These are phyloP conservation scores for Ophiodon elongatus DNA, from an alignment of 2,113 vertebrate genomes.

Conservation along the genomic window DNA sequence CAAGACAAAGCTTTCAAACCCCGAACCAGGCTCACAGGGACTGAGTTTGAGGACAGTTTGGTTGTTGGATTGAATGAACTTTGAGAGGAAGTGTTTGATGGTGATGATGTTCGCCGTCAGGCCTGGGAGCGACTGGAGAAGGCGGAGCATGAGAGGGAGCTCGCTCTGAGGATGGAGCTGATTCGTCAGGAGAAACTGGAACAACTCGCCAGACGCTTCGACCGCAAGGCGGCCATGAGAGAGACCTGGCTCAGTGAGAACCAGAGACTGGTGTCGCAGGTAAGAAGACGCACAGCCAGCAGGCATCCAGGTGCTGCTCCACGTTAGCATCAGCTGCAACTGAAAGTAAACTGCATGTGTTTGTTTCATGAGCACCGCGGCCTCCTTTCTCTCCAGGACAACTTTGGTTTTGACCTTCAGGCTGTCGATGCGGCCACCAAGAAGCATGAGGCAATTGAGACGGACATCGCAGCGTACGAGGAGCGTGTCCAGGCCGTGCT, in stretches of 20 bases:
- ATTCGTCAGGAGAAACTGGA: constrained; percentile 99
- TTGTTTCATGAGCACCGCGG: neutral
- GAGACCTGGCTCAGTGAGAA: constrained; percentile 99
- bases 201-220: constrained; percentile 95
- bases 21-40: too few relatives aligned
- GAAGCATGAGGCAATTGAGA: constrained; percentile 97
- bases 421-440: constrained; percentile 88
- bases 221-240: constrained; percentile 98
- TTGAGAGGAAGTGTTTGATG: neutral
- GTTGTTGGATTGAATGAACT: too few relatives aligned
- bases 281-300: constrained; percentile 42
- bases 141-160: constrained; percentile 96
- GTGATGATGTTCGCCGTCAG: constrained; percentile 66
- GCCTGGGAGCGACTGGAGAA: constrained; percentile 99
- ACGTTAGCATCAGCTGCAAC: neutral
- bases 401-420: constrained; percentile 74
- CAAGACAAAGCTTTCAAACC: too few relatives aligned
- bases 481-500: constrained; percentile 96
- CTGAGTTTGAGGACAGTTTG: neutral
- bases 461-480: constrained; percentile 94
- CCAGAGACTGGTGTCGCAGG: constrained; percentile 97
- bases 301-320: neutral
- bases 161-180: constrained; percentile 95
- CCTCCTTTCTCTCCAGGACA: constrained; percentile 58
- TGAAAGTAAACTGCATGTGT: neutral